A percentile compares a stretch with the other conserved stretches of the same genome.
phyloP scores from a whole-genome alignment of 2,888 invertebrate genomes.

The Rotaria socialis region DNA sequence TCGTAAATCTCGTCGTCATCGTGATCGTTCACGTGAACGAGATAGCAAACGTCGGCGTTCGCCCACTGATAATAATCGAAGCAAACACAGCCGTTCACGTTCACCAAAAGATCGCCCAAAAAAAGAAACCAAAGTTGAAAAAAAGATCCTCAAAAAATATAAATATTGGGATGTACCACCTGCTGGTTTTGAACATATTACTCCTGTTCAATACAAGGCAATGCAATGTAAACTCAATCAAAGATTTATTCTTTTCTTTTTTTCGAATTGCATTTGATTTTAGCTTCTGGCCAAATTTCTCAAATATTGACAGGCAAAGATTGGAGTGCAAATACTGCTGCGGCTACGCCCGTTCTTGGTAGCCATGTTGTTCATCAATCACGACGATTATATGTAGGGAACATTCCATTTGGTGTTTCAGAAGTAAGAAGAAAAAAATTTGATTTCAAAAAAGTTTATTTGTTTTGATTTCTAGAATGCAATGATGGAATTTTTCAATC shows the following conservation, averaged over 20 bases:
- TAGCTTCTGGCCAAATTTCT: constrained; percentile 79
- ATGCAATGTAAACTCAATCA: constrained; percentile 63
- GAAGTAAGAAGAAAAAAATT: constrained; percentile 49
- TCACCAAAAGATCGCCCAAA: background rate
- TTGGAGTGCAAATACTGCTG: constrained; percentile 49
- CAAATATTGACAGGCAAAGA: constrained; percentile 75
- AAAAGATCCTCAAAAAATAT: constrained; percentile 50
- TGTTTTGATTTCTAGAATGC: constrained; percentile 63
- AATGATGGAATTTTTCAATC: constrained; percentile 97
- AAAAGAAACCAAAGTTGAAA: background rate
- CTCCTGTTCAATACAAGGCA: constrained; percentile 78
- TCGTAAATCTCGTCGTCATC: constrained; percentile 29
- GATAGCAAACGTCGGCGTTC: background rate
- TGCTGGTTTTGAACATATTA: constrained; percentile 93
- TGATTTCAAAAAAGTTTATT: background rate
- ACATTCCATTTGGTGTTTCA: constrained; percentile 96
- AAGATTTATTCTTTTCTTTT: constrained; percentile 57
- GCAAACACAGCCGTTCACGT: background rate
- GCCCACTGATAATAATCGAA: background rate
- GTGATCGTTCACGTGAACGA: background rate
- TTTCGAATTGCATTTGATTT: too few species aligned
- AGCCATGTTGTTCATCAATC: constrained; percentile 89
- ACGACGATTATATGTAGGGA: constrained; percentile 85
- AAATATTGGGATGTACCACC: constrained; percentile 96
- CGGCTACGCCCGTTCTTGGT: constrained; percentile 93